Evolutionary conservation across 2,888 invertebrate species (phyloP), one percentile per base, ranked within the genome.

Genomic region (Masnerella sp.): DNA sequence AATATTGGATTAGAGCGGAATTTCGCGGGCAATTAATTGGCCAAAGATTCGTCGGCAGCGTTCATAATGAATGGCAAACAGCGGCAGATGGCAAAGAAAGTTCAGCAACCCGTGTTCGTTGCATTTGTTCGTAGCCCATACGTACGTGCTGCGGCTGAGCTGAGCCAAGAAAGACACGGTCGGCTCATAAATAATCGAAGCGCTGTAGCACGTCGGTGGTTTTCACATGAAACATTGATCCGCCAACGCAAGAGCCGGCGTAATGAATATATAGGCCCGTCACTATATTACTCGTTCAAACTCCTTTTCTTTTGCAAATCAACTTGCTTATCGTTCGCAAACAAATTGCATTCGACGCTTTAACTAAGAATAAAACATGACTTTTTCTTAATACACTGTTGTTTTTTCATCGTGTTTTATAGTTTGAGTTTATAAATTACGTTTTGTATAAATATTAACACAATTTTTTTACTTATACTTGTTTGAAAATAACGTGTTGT

Each of bases 171-270:
- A 84, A 85, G 85, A 83, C 83, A 80, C 79, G 82, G 81, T 76
- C 75, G 83, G 82, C 84, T 87, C 85, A 87, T 87, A 87, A 87
- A 87, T 87, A 87, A 87, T 87, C 87, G 85, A 87, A 83, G 82
- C 84, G 79, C 72, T 78, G 80, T 82, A 79, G 82, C 80, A 80
- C 81, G 81, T 77, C 82, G 82, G 82, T 80, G 83, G 83, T 85
- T 86, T 86, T 84, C 83, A 80, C 85, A 83, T 87, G 83, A 86
- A 87, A 87, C 83, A 87, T 87, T 85, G 86, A 87, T 86, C 84
- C 83, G 54, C 65, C 80, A 69, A 81, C 76, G 79, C 79, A 68
- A 71, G 51, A 70, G 61, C 65, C 70, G 54, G 62, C 65, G 32
- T 75, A 71, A 75, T 75, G 59, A 74, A 68, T 73, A 68, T 68